Conservation (phyloP, 2,113 vertebrate genomes). For the Pontoporia blainvillei region DNA sequence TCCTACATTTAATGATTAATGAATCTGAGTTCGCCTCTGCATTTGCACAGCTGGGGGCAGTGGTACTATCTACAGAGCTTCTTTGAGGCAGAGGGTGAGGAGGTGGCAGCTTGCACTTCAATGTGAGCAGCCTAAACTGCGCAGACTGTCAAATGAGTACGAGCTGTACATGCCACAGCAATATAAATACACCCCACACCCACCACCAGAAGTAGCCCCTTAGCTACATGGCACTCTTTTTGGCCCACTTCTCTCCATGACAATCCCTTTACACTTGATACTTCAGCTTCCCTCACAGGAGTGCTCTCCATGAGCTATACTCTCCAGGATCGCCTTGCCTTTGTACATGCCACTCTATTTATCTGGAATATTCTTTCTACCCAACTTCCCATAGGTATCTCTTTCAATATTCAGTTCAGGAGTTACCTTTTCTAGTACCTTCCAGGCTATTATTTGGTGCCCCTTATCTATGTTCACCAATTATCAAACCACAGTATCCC, state of each 20-base stretch:
- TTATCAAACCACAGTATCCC: neutral
- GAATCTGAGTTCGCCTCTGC: constrained; percentile 21
- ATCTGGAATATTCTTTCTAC: neutral
- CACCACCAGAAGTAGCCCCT: neutral
- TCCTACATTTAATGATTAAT: constrained; percentile 20
- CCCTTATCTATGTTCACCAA: neutral
- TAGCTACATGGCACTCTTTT: neutral
- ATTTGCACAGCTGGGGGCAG: constrained; percentile 20
- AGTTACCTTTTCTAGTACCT: neutral
- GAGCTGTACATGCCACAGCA: neutral
- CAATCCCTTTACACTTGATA: accelerated
- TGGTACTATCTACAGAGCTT: neutral
- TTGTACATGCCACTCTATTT: neutral
- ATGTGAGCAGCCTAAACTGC: neutral
- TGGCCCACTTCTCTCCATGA: neutral
- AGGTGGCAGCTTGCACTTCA: constrained; percentile 6
- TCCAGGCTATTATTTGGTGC: neutral
- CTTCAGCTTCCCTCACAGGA: neutral
- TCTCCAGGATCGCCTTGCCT: neutral
- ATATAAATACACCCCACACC: neutral
- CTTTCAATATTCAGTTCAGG: neutral
- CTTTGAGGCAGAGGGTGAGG: constrained; percentile 26
- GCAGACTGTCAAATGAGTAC: neutral
- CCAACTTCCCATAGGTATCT: neutral
- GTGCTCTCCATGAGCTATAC: too few relatives aligned